Evolutionary conservation across 1,140 invertebrate species (phyloP).

Genomic region (Leucophenga varia): DNA sequence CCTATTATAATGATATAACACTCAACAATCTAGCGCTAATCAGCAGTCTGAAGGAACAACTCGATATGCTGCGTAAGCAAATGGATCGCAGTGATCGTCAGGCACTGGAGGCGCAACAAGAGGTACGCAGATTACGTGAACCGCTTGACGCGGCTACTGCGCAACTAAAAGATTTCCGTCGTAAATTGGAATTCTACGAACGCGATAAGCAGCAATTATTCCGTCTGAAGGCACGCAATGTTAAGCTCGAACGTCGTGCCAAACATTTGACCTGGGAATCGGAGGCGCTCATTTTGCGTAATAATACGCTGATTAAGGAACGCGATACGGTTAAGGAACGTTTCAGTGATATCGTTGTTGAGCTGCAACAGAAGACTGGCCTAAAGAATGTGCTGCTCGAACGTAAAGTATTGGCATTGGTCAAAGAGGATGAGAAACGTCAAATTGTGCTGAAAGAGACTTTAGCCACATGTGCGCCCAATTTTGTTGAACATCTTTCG

Average conservation of each 20-base stretch:
- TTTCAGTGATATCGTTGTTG: slow-evolving; percentile 79
- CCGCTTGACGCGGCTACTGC: slow-evolving; percentile 71
- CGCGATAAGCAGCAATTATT: slow-evolving; percentile 67
- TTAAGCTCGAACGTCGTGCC: slow-evolving; percentile 63
- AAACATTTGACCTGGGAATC: slow-evolving; percentile 74
- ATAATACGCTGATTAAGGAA: slow-evolving; percentile 72
- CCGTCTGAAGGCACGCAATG: slow-evolving; percentile 61
- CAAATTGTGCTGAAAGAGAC: slow-evolving; percentile 70
- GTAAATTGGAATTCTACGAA: slow-evolving; percentile 77
- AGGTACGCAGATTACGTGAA: slow-evolving; percentile 72
- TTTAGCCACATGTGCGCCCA: slow-evolving; percentile 65
- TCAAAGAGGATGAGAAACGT: slow-evolving; percentile 69
- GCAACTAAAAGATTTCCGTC: slow-evolving; percentile 68
- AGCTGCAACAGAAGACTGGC: slow-evolving; percentile 79
- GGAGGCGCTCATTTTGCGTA: slow-evolving; percentile 73
- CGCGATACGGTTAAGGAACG: slow-evolving; percentile 75
- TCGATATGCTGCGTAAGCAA: slow-evolving; percentile 77
- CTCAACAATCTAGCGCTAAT: slow-evolving; percentile 86
- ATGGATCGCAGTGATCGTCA: slow-evolving; percentile 72
- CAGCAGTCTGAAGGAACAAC: slow-evolving; percentile 81
- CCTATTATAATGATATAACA: slow-evolving; percentile 92
- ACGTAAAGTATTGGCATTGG: slow-evolving; percentile 70
- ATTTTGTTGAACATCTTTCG: slow-evolving; percentile 62
- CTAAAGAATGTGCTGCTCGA: slow-evolving; percentile 75
- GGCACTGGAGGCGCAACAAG: slow-evolving; percentile 61